These are phyloP conservation scores for Moxostoma hubbsi DNA, from an alignment of 2,797 vertebrate species.

Conservation along the genomic window DNA sequence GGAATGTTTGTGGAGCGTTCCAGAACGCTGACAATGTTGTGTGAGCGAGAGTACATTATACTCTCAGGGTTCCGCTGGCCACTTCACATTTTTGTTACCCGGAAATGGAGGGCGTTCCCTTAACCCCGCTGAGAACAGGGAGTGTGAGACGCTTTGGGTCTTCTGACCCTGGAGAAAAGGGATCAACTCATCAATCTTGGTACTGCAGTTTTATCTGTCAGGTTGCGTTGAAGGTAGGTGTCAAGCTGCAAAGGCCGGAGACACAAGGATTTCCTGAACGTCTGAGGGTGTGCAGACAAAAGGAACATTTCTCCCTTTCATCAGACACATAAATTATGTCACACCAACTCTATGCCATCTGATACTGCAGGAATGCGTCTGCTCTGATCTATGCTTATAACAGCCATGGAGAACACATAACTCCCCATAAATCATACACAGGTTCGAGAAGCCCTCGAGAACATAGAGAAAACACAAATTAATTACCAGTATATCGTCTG, in stretches of 20 bases:
- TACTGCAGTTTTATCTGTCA: slow-evolving; percentile 13
- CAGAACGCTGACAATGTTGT: slow-evolving; percentile 43
- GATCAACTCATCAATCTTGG: slow-evolving; percentile 14
- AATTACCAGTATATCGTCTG: slow-evolving; percentile 1
- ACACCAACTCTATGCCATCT: background rate
- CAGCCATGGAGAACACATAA: slow-evolving; percentile 35
- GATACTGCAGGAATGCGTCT: slow-evolving; percentile 40
- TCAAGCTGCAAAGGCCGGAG: slow-evolving; percentile 41
- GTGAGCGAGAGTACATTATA: slow-evolving; percentile 26
- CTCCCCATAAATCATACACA: slow-evolving; percentile 41
- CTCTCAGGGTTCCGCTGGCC: slow-evolving; percentile 37
- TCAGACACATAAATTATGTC: slow-evolving; percentile 38
- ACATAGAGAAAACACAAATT: slow-evolving; percentile 27
- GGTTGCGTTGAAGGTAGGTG: slow-evolving; percentile 40
- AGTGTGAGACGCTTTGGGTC: slow-evolving; percentile 20
- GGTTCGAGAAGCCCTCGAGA: slow-evolving; percentile 8
- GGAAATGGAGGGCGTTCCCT: slow-evolving; percentile 47
- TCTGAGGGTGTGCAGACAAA: slow-evolving; percentile 52
- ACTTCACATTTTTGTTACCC: slow-evolving; percentile 47
- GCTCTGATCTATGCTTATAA: slow-evolving; percentile 20
- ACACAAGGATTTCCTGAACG: background rate
- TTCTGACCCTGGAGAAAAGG: slow-evolving; percentile 44
- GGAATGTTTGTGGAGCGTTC: slow-evolving; percentile 53
- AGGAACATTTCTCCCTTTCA: slow-evolving; percentile 1
- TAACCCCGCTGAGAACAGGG: slow-evolving; percentile 30